These are phyloP conservation scores for Poeciliopsis occidentalis DNA, from an alignment of 2,113 vertebrate species.

Conservation along the genomic window DNA sequence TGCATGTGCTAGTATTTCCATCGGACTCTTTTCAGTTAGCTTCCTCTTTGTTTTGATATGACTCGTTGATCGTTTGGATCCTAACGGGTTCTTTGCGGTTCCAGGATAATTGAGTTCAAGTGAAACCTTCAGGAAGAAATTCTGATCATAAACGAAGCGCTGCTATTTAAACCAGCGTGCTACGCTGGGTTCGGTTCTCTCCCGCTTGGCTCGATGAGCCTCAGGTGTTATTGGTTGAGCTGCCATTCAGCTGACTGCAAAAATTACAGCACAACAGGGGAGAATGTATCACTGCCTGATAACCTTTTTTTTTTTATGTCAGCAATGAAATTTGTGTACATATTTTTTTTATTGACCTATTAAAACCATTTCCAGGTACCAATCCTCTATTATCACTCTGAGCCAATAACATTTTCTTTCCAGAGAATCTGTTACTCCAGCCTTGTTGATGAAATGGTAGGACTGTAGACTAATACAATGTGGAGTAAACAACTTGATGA, in stretches of 20 bases:
- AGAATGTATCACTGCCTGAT: slow-evolving; percentile 15
- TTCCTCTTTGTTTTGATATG: not conserved
- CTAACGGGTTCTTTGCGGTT: not conserved
- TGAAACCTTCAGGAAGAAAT: not conserved
- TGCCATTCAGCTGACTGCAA: slow-evolving; percentile 15
- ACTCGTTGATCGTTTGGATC: not conserved
- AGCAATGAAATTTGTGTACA: slow-evolving; percentile 13
- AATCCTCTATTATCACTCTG: slow-evolving; percentile 29
- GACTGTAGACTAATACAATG: slow-evolving; percentile 40
- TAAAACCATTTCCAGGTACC: not conserved
- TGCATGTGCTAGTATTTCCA: not conserved
- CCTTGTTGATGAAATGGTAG: slow-evolving; percentile 42
- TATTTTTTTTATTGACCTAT: not conserved
- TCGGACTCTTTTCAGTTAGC: not conserved
- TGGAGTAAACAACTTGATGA: slow-evolving; percentile 57
- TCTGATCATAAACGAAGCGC: not conserved
- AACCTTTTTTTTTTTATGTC: slow-evolving; percentile 13
- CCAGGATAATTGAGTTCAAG: not conserved
- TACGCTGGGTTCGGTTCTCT: not conserved
- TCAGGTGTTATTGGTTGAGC: not conserved
- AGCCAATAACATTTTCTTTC: slow-evolving; percentile 15
- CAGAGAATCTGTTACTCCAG: slow-evolving; percentile 21
- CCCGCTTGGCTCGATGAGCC: not conserved
- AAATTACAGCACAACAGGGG: not conserved
- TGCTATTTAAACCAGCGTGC: not conserved